Conservation (phyloP, 1,140 invertebrate species). For the Apocrypta bakeri region DNA sequence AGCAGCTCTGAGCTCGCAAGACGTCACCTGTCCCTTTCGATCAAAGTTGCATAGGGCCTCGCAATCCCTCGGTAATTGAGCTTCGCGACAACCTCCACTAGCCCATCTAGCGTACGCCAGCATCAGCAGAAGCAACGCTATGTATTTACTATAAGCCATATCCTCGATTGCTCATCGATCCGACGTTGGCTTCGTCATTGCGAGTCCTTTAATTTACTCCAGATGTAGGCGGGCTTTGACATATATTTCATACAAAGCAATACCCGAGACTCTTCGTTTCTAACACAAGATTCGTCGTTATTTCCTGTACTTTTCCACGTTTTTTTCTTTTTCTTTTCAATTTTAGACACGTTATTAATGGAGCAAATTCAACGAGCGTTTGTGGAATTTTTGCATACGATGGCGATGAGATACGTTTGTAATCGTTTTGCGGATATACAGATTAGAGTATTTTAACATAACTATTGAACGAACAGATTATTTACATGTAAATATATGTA, state of each 20-base stretch:
- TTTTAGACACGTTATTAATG: not conserved
- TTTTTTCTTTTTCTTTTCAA: too few relatives aligned
- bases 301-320: not conserved
- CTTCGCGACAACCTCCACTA: conserved; percentile 58
- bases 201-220: not conserved
- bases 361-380: too few relatives aligned
- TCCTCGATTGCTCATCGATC: not conserved
- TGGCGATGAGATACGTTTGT: not conserved
- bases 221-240: not conserved
- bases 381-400: too few relatives aligned
- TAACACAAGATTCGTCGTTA: not conserved
- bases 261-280: not conserved
- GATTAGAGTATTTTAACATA: too few relatives aligned
- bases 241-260: not conserved
- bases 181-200: not conserved
- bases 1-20: conserved; percentile 65
- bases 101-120: conserved; percentile 43
- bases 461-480: too few relatives aligned
- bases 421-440: not conserved
- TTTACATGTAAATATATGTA: too few relatives aligned
- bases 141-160: not conserved
- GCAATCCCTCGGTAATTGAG: conserved; percentile 62
- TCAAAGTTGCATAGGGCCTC: conserved; percentile 59
- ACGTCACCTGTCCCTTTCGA: conserved; percentile 42
- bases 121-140: conserved; percentile 38